phyloP scores from a whole-genome alignment of 1,140 invertebrate genomes.

The Papilio aristodemus region DNA sequence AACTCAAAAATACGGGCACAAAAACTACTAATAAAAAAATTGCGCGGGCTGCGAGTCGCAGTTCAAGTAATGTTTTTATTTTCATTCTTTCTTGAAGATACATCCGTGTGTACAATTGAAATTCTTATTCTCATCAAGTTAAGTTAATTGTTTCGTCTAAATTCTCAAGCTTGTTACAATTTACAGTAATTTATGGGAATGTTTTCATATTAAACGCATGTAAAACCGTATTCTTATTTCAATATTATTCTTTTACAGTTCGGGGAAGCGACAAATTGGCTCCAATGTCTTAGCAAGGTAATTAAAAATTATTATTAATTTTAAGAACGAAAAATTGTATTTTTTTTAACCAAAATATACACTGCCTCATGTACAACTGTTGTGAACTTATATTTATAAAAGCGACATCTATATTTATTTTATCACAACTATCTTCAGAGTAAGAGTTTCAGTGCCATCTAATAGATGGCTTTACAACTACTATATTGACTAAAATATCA shows the following conservation, averaged over 20 bases:
- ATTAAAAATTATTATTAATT: slow-evolving; percentile 44
- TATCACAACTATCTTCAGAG: neutral
- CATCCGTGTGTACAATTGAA: neutral
- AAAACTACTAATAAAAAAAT: no score
- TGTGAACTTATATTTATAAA: neutral
- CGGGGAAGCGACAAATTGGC: slow-evolving; percentile 87
- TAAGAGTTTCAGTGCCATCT: neutral
- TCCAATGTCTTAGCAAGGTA: slow-evolving; percentile 93
- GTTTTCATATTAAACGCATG: slow-evolving; percentile 25
- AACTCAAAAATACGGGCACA: no score
- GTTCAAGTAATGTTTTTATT: neutral
- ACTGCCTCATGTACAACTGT: neutral
- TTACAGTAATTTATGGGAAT: neutral
- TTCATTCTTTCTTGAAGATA: neutral
- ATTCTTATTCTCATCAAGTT: neutral
- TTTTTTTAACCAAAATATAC: neutral
- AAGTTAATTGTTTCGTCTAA: neutral
- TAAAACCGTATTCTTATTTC: slow-evolving; percentile 21
- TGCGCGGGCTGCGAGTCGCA: no score
- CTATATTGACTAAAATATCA: slow-evolving; percentile 4
- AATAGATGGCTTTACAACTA: slow-evolving; percentile 40
- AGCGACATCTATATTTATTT: slow-evolving; percentile 53
- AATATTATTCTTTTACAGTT: slow-evolving; percentile 82
- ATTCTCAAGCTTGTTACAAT: slow-evolving; percentile 5
- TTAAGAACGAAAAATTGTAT: neutral